Base-by-base conservation (phyloP, 2,797 vertebrate genomes). In the Anguilla obscura region DNA sequence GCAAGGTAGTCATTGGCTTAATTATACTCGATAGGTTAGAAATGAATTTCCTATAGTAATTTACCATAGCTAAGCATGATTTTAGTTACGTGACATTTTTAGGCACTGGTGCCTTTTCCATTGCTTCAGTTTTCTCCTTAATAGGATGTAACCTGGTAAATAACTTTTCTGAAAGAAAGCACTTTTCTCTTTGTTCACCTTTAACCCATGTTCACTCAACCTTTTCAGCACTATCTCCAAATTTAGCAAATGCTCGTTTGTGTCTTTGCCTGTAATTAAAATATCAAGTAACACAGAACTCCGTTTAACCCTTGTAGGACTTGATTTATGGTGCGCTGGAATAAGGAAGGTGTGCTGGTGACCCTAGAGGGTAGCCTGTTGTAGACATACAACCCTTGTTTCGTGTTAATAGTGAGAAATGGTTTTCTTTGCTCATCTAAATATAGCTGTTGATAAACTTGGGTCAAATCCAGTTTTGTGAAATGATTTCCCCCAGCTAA, bases 361-460 rank as follows among this genome's bases (percentile, higher is more conserved):
- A 84, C 45, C 1, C 86, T 80, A 87, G 84, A 89, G 4, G 79
- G 63, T 58, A 84, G 21, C 30, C 52, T 80, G 12, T 71, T 60
- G 16, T 83, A 85, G 1, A 84, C 60, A 33, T 88, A 89, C 1
- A 87, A 33, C 2, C 88, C 89, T 33, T 76, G 87, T 6, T 45
- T 76, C n/a, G 84, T 88, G 16, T 90, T 90, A n/a, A 87, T 83
- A 18, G 86, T 90, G 21, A 84, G n/a, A 30, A 86, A 90, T 1
- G 45, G 33, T 21, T 86, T 87, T 58, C 63, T 86, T 1, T 86
- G 6, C 0, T 36, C 16, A 10, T 90, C 83, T 84, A 87, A 27
- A 30, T 87, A 54, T 3, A 87, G 50, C 56, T 90, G 58, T 21
- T 83, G 83, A 52, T 87, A 86, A 7, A n/a, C 86, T 2, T 87